These are phyloP conservation scores for Macropis europaea DNA, from an alignment of 2,888 invertebrate genomes.

Conservation along the genomic window DNA sequence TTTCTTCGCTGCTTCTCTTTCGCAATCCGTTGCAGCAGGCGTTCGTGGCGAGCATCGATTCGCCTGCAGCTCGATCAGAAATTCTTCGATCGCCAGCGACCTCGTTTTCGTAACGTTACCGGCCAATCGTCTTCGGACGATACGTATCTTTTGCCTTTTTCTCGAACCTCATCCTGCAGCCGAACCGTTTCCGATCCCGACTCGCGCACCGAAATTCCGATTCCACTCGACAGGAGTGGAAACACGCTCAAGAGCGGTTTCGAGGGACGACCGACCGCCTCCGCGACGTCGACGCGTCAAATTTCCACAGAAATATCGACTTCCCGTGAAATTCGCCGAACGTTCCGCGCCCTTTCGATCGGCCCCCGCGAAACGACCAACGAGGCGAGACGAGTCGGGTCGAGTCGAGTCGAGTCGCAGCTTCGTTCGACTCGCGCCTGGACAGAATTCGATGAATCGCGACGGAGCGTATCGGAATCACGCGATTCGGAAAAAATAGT, in stretches of 20 bases:
- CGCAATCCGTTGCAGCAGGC: background rate
- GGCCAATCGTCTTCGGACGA: background rate
- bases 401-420: no score
- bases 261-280: no score
- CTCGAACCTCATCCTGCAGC: background rate
- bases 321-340: no score
- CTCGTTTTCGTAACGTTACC: slow-evolving; percentile 24
- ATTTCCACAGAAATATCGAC: no score
- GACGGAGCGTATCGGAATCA: slow-evolving; percentile 17
- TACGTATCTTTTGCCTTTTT: slow-evolving; percentile 25
- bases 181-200: no score
- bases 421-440: slow-evolving; percentile 27
- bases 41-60: slow-evolving; percentile 19
- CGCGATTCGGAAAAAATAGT: slow-evolving; percentile 49
- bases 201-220: background rate
- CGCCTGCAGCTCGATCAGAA: slow-evolving; percentile 23
- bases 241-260: no score
- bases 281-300: no score
- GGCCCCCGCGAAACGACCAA: no score
- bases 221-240: no score
- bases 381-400: background rate
- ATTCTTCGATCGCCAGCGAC: slow-evolving; percentile 43
- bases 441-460: slow-evolving; percentile 42
- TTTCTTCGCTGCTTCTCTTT: slow-evolving; percentile 53
- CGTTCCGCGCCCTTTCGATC: no score